These are phyloP conservation scores for Alca torda DNA, from an alignment of 2,797 vertebrate species.

Conservation along the genomic window DNA sequence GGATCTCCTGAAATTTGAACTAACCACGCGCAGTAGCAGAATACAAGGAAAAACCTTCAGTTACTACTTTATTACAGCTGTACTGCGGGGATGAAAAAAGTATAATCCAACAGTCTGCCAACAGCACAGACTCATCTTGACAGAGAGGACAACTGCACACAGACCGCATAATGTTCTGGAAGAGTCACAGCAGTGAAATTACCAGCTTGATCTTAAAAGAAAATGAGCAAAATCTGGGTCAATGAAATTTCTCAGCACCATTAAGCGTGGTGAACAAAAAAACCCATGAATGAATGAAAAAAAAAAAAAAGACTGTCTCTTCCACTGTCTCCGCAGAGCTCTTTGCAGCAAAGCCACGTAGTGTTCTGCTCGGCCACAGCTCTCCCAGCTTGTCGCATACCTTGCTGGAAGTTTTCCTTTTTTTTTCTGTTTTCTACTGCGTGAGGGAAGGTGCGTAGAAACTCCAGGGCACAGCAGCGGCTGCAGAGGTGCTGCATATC, in stretches of 20 bases:
- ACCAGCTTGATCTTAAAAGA: not conserved
- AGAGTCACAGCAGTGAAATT: not conserved
- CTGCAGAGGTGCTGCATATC: not conserved
- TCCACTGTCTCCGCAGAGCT: not conserved
- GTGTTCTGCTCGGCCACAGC: not conserved
- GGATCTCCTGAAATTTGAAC: not conserved
- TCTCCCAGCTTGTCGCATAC: not conserved
- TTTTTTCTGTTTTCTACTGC: not conserved
- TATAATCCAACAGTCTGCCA: not conserved
- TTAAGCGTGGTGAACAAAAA: not conserved
- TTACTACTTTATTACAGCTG: not conserved
- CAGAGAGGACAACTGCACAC: not conserved
- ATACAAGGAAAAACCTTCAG: not conserved
- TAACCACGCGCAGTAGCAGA: not conserved
- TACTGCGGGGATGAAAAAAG: not conserved
- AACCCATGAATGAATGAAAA: accelerated
- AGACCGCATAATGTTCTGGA: not conserved
- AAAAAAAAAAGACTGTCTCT: not conserved
- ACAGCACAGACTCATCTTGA: not conserved
- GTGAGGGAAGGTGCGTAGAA: not conserved
- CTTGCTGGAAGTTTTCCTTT: not conserved
- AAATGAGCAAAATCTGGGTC: not conserved
- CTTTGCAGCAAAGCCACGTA: not conserved
- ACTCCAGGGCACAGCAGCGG: not conserved
- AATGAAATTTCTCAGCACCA: not conserved